Base-by-base conservation (phyloP, 2,888 invertebrate genomes). In the Campopleginae sp. region DNA sequence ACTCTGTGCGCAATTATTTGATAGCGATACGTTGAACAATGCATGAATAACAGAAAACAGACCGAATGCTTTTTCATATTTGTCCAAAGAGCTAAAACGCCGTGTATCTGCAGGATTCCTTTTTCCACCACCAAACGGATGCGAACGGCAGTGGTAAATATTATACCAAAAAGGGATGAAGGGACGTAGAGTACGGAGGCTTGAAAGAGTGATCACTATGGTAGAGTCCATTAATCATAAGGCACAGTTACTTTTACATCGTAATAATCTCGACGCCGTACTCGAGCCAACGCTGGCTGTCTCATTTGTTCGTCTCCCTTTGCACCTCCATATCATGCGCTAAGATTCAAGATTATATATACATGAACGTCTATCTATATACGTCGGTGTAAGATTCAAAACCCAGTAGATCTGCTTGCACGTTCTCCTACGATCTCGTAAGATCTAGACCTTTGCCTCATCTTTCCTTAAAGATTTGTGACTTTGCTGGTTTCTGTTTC, bases 161-260 rank as follows among this genome's bases (percentile, higher is more conserved):
- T 75, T 78, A 70, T 46, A 23, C 58, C 14, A 17, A 33, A 63
- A 46, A n/a, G 61, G n/a, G 44, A 61, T n/a, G 76, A 68, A 38
- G 61, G 38, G 33, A 75, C 58, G 78, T 48, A n/a, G 19, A 75
- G 63, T 68, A 72, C 68, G 61, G 27, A 58, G 54, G 71, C 61
- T 12, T 51, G 78, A 54, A 84, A 86, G 84, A 86, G 86, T 86
- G 87, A 87, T 88, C 81, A 82, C 86, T 72, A 84, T 74, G 87
- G 85, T 0, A 83, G 84, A 77, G 85, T 89, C 87, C 90, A 92
- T 91, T 91, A 91, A 91, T 91, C 90, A 92, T 90, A 87, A 87
- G 86, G 77, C 87, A 85, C 85, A 87, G 88, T 91, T 90, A 90
- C 89, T 89, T 88, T 88, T 87, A 86, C 86, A 86, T 89, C 89